Base-by-base conservation (phyloP, 2,797 vertebrate genomes). In the Etheostoma nigrum region DNA sequence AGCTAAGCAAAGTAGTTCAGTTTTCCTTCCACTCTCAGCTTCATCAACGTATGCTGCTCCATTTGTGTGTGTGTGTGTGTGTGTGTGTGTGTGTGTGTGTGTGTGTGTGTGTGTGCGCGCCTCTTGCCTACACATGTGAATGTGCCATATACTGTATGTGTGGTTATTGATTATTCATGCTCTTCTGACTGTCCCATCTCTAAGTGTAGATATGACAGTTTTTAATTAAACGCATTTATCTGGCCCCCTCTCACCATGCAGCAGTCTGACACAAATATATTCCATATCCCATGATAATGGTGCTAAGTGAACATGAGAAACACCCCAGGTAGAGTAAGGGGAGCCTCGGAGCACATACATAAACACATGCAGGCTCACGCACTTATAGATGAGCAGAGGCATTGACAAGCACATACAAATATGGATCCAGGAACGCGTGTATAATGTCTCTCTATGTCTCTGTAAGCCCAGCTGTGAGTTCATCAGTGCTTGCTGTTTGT, bases 191-290 rank as follows among this genome's bases (percentile, higher is more conserved):
- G 84, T 85, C 85, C 87, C 88, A 79, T 93, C 90, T 93, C 91
- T 93, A 94, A 94, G 90, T 93, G 91, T 84, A 93, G 90, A 94
- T 94, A 94, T 95, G 95, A 95, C 94, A 94, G 81, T 90, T 95
- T 95, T 95, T 95, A 95, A 95, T 96, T 94, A 95, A 95, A 95
- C 82, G 40, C 94, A 95, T 96, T 95, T 91, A 94, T 96, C 94
- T 95, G 92, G 55, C 60, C 89, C 85, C 76, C 82, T 82, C 86
- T 89, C 85, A 55, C 78, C 81, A 74, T 58, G 83, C 86, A 81
- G 81, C 85, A 67, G 68, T 48, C 74, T 93, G 94, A 94, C 93
- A 91, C 91, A 94, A 93, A 95, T 93, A 88, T 93, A 93, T 94
- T 94, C 92, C 84, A 87, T 94, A 94, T 93, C 89, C 91, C 84